Evolutionary conservation across 2,113 vertebrate species (phyloP), one percentile per base, ranked within the genome.

Genomic region (Thamnophis sirtalis): DNA sequence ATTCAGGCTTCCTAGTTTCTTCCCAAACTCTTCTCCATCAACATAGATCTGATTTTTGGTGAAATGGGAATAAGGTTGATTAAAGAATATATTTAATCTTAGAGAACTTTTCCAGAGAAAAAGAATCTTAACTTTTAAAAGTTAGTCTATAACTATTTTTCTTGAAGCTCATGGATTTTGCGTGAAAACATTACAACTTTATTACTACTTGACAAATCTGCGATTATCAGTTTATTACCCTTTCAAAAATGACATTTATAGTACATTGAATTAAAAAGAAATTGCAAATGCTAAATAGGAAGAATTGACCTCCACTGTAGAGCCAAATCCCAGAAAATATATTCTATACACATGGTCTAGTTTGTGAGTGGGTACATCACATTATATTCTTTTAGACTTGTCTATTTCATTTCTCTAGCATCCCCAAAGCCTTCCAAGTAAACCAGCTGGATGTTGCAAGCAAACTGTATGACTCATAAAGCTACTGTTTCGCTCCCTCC

Each of bases 291-390:
- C 3, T 38, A 55, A 88, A 49, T 7, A 58, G 80, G 11, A 49
- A n/a, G 9, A n/a, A 24, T 50, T 13, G 49, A 21, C n/a, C 19
- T 28, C 54, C 43, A 50, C 9, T 63, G 73, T 17, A 89, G 33
- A 43, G 6, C 8, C 33, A 55, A 88, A 73, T 55, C 43, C 28
- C 54, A 89, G 53, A 89, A 89, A 26, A 53, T 9, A 24, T 28
- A 50, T 38, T 0, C 51, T 54, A 87, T 10, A 38, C 6, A 54
- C 43, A 13, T 9, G 85, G 9, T 10, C 19, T 0, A 56, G 26
- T 0, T 0, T 0, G 0, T 53, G 91, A n/a, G 38, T 21, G 17
- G 33, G 50, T 86, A 49, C 49, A 15, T 51, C 51, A 51, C 0
- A 28, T 51, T 50, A 86, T 43, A 43, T 43, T 43, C 43, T 10